Percentiles rank a stretch among this genome's conserved stretches.
Conservation (phyloP, 1,140 invertebrate species). For the Drosophila saltans region DNA sequence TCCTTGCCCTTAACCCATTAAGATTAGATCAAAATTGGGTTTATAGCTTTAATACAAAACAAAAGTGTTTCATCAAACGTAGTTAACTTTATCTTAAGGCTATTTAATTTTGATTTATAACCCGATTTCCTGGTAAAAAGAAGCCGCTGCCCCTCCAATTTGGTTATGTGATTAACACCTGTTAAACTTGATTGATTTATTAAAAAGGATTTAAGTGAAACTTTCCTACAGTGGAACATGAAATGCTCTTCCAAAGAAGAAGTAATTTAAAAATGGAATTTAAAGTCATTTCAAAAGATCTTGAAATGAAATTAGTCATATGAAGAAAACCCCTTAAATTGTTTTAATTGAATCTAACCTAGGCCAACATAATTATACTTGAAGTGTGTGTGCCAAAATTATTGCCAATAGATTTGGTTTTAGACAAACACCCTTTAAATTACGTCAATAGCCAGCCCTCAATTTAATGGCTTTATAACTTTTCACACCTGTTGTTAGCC, state of each 20-base stretch:
- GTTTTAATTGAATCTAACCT: too few relatives aligned
- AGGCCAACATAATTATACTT: too few relatives aligned
- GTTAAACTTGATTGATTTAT: slow-evolving; percentile 20
- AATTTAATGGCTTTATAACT: background rate
- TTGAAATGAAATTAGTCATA: too few relatives aligned
- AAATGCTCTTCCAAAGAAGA: background rate
- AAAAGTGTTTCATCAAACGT: background rate
- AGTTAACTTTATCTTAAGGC: background rate
- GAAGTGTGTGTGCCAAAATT: too few relatives aligned
- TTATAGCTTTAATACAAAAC: background rate
- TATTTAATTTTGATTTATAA: slow-evolving; percentile 43
- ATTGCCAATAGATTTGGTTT: background rate
- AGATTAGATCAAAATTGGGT: background rate
- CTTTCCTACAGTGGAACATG: background rate
- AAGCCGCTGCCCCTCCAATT: background rate
- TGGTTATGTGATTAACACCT: slow-evolving; percentile 36
- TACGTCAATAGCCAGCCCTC: background rate
- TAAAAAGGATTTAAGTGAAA: slow-evolving; percentile 32
- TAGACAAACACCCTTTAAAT: background rate
- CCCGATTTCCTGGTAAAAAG: slow-evolving; percentile 26
- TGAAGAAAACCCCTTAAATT: too few relatives aligned
- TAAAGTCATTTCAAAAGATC: too few relatives aligned
- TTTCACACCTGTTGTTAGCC: too few relatives aligned
- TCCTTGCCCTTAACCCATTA: background rate
- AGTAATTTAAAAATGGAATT: too few relatives aligned